These are phyloP conservation scores for Lineus longissimus DNA, from an alignment of 1,140 invertebrate genomes.

Conservation along the genomic window DNA sequence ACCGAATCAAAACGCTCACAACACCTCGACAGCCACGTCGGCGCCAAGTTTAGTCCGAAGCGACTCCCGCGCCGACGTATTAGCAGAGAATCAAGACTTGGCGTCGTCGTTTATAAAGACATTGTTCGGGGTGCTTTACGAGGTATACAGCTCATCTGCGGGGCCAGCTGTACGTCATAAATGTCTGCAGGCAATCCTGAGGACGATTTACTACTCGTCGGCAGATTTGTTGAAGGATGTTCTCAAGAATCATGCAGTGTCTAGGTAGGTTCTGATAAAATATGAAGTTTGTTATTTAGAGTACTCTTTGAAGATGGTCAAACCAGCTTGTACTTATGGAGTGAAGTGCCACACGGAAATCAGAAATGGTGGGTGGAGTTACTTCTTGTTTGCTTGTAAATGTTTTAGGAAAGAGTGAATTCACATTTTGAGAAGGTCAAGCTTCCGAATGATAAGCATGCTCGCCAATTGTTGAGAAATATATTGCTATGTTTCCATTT, in stretches of 20 bases:
- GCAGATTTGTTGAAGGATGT: constrained; percentile 76
- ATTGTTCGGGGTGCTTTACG: constrained; percentile 83
- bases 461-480: too few relatives aligned
- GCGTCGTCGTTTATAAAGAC: constrained; percentile 78
- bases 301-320: constrained; percentile 14
- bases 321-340: too few relatives aligned
- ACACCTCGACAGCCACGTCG: neutral
- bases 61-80: constrained; percentile 67
- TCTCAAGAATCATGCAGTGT: constrained; percentile 88
- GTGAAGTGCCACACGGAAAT: too few relatives aligned
- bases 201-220: constrained; percentile 92
- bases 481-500: too few relatives aligned
- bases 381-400: too few relatives aligned
- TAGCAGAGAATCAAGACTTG: constrained; percentile 66
- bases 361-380: too few relatives aligned
- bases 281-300: neutral
- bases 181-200: constrained; percentile 87
- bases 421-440: too few relatives aligned
- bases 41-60: constrained; percentile 29
- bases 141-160: constrained; percentile 95
- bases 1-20: constrained; percentile 30
- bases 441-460: too few relatives aligned
- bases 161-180: constrained; percentile 95
- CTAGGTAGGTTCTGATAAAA: constrained; percentile 56
- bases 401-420: too few relatives aligned